Evolutionary conservation across 2,113 vertebrate species (phyloP), one percentile per base, ranked within the genome.

Genomic region (Danio rerio): DNA sequence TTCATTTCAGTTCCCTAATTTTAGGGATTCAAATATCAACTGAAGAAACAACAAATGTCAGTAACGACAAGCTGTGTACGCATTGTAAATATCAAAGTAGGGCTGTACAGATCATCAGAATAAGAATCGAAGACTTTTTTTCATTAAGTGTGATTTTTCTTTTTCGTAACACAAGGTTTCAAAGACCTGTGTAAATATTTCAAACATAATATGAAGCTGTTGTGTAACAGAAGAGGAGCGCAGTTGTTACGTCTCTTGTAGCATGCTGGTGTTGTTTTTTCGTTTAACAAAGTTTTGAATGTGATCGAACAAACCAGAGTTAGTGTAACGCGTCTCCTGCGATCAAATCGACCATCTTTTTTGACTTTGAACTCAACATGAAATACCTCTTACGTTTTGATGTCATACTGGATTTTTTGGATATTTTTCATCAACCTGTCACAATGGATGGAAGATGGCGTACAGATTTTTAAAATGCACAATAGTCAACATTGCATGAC

Each of bases 361-460:
- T 45, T 15, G 45, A 77, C 50, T 53, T 53, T 61, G 13, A 42
- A 71, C 53, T 82, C 53, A 59, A 84, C 75, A 71, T 45, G 21
- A 77, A 87, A 83, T 80, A 87, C 83, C 83, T 87, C 80, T 63
- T 75, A 20, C 31, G 59, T 77, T 77, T 7, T 49, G 59, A 50
- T 62, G 58, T 49, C 12, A 47, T 58, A 71, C n/a, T 56, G 68
- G 31, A 80, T 69, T 69, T 70, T 61, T 80, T 15, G 49, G 11
- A 11, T 52, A 11, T 52, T 52, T 63, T 31, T 15, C 7, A 15
- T 63, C 8, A 50, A 61, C 43, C 53, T 76, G 8, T 31, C 9
- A 31, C 9, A 56, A n/a, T 40, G 45, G 58, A 63, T 50, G 9
- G 20, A 50, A 42, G 11, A 45, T 21, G 42, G 6, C 40, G 8